Conservation (phyloP, 2,113 vertebrate genomes). For the Colinus virginianus region DNA sequence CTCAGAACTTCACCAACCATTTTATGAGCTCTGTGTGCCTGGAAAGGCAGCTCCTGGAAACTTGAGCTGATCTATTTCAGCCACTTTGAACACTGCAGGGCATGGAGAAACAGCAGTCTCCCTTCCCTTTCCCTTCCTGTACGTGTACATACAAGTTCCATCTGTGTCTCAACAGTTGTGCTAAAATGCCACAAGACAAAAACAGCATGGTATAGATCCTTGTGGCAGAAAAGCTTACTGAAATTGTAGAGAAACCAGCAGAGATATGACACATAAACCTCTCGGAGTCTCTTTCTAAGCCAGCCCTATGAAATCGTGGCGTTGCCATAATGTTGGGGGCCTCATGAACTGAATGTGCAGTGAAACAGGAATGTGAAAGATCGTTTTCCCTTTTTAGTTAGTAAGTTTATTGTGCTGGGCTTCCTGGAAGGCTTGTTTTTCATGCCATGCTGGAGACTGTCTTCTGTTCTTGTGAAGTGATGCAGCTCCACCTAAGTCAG, state of each 20-base stretch:
- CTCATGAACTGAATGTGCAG: accelerated
- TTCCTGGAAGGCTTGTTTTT: neutral
- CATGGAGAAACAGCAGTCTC: neutral
- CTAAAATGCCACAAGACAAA: neutral
- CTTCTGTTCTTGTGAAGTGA: neutral
- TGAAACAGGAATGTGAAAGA: neutral
- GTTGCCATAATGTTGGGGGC: neutral
- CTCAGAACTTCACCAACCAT: neutral
- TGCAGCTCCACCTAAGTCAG: neutral
- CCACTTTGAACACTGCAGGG: neutral
- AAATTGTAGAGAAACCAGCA: neutral
- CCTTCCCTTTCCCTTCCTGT: neutral
- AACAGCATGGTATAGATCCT: accelerated
- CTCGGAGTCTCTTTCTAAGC: neutral
- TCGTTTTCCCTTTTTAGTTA: neutral
- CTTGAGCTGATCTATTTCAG: neutral
- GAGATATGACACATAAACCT: neutral
- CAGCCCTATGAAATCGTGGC: accelerated
- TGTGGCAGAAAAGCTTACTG: neutral
- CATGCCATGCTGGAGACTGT: neutral
- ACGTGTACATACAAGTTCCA: neutral
- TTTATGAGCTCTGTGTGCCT: neutral
- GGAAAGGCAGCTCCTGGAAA: neutral
- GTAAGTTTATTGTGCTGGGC: neutral
- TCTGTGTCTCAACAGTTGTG: neutral